Evolutionary conservation across 35 echinoderm and acorn worm species (phyloP), one percentile per base, ranked within the genome.

Genomic region (Stichopus chloronotus): DNA sequence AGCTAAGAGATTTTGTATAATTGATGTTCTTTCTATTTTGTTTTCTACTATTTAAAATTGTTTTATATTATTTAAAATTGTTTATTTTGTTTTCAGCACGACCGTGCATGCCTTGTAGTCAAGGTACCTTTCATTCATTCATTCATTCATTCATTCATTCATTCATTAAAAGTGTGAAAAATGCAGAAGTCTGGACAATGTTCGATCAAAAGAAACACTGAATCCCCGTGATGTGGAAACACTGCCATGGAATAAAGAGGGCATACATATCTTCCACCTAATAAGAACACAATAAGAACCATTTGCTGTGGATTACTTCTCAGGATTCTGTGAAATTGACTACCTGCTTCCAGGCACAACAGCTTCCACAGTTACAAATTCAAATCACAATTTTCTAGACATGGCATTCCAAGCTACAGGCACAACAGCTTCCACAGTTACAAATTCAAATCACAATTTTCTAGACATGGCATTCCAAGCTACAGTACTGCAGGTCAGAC

Each of bases 281-380:
- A 53, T 43, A 43, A 43, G 30, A 43, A 43, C 30, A 88, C 2
- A 59, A 88, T 53, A 93, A 91, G n/a, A 84, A 95, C 53, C 95
- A 93, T 56, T 97, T 22, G 91, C 90, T 57, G 94, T 97, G 6
- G 95, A 94, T 56, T 94, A 94, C 81, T 94, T 92, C 77, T 87
- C 88, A 84, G 86, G 86, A 77, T 96, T 92, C 89, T 96, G 90
- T 89, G 95, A 96, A 88, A 92, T 96, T 19, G 95, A 96, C 84
- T 79, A 86, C 55, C 88, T n/a, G n/a, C n/a, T 96, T 12, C 52
- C 53, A 22, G 77, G 88, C 43, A 94, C 95, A 12, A 87, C 55
- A n/a, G 14, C 78, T 5, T 25, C 65, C 25, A 96, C 82, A 57
- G 90, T 90, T 2, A 85, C 23, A 55, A 79, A 30, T 4, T 92